Evolutionary conservation across 2,113 vertebrate species (phyloP), one percentile per base, ranked within the genome.

Genomic region (Heterotis niloticus): DNA sequence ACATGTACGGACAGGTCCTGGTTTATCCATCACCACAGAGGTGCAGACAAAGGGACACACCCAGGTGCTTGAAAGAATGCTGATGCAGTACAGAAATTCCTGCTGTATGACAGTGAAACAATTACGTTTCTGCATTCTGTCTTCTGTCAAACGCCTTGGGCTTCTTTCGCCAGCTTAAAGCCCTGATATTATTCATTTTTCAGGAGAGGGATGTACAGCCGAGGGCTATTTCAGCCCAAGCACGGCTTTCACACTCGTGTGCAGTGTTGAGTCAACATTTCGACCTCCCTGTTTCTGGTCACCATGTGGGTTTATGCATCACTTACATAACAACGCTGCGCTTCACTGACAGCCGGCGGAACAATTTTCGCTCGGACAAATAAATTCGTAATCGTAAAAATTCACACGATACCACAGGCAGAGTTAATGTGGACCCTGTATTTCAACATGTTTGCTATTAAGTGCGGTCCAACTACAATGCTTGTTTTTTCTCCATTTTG

Each of bases 201-300:
- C 59, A 85, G 81, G 83, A 85, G 87, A 88, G 64, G 83, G 85
- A 87, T 90, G 90, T 91, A 90, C 83, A 77, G 90, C 91, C 85
- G 20, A 16, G 60, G 88, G 90, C 89, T 89, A 84, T 91, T 91
- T 91, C 88, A 84, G 82, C 85, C 88, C 85, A 89, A 82, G 90
- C 90, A 85, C 88, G 90, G 92, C 93, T 92, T 93, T 93, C 93
- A 93, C 92, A 90, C 89, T 91, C 89, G 93, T 91, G 91, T 89
- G 89, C 85, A 78, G 88, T 81, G 88, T 89, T 87, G 89, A 86
- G 87, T 84, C 28, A 26, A 66, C 13, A 4, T 60, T 78, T 86
- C 85, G 20, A 29, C 62, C 10, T 75, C 56, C 57, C 71, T 52
- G 54, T 90, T 88, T 88, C 88, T 84, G 85, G 85, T 90, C 84